phyloP scores from a whole-genome alignment of 30 jellyfish, hydroid and myxozoan genomes.

The Aurelia aurita region DNA sequence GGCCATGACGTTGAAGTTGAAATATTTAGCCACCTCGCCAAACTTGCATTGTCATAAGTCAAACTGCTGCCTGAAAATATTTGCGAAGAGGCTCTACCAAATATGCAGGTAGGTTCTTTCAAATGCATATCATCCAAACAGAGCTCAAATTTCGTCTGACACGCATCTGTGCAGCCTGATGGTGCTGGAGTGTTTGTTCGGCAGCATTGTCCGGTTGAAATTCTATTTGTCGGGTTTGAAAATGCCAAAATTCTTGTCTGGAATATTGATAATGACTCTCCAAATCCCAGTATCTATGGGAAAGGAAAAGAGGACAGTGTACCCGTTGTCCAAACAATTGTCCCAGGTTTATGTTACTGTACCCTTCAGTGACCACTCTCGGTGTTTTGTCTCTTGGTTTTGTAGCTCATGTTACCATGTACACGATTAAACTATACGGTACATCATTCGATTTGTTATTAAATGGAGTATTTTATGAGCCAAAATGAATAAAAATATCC shows the following conservation, averaged over 20 bases:
- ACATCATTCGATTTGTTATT: no score
- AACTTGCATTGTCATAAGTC: neutral
- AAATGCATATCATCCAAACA: slow-evolving; percentile 48
- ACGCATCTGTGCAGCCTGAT: neutral
- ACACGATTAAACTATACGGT: no score
- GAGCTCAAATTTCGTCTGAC: slow-evolving; percentile 26
- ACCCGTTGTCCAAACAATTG: neutral
- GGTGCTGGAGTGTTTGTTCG: neutral
- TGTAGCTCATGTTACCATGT: no score
- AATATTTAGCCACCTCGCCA: slow-evolving; percentile 21
- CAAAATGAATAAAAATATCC: no score
- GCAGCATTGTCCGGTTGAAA: slow-evolving; percentile 20
- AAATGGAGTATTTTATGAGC: no score
- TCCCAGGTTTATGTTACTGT: no score
- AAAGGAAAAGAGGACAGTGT: neutral
- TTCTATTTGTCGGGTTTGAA: slow-evolving; percentile 41
- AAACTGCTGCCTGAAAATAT: slow-evolving; percentile 10
- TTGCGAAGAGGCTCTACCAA: slow-evolving; percentile 26
- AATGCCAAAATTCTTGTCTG: slow-evolving; percentile 19
- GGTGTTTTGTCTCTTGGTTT: no score
- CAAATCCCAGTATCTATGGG: slow-evolving; percentile 1
- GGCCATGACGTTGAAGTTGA: slow-evolving; percentile 49
- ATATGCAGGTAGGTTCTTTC: slow-evolving; percentile 26
- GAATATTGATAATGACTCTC: slow-evolving; percentile 25
- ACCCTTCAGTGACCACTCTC: no score